Evolutionary conservation across 2,888 invertebrate species (phyloP), one percentile per base, ranked within the genome.

Genomic region (Melieria crassipennis): DNA sequence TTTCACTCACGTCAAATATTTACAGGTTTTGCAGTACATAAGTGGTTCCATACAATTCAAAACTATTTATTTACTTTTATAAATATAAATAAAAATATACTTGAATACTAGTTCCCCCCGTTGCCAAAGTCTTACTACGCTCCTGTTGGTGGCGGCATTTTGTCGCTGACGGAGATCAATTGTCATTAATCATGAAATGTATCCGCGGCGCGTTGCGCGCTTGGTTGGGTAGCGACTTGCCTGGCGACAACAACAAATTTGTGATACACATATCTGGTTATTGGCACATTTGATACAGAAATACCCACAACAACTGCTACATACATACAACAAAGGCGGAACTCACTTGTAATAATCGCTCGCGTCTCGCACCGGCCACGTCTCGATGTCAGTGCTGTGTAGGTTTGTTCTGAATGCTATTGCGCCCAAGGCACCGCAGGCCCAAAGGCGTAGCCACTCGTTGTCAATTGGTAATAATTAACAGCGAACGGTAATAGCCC

Each of bases 161-260:
- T 67, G 50, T 60, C 43, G 45, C 60, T 61, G 50, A 43, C 60
- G 50, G 60, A n/a, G 52, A 43, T 42, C 67, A 61, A 11, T 52
- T 7, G 48, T 52, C 60, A 67, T 67, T 67, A 67, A 67, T 67
- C 67, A 67, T 60, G 16, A 67, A 67, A 67, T 67, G 50, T 67
- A 67, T 52, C 60, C 2, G 30, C 30, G 30, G 30, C 30, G 30
- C 30, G 30, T 30, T 30, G 30, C 30, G 30, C 30, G 30, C 30
- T 30, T 30, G 30, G 30, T 30, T 30, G 30, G 30, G 30, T 30
- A 30, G 30, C 30, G 30, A 30, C 30, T 30, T 30, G n/a, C 52
- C 13, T 52, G n/a, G 13, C 13, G 52, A 52, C 52, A 52, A 52
- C 9, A 7, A 11, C 11, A n/a, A n/a, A n/a, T 52, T 6, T 52